Conservation (phyloP, 2,797 vertebrate species). For the Rhodeus uyekii region DNA sequence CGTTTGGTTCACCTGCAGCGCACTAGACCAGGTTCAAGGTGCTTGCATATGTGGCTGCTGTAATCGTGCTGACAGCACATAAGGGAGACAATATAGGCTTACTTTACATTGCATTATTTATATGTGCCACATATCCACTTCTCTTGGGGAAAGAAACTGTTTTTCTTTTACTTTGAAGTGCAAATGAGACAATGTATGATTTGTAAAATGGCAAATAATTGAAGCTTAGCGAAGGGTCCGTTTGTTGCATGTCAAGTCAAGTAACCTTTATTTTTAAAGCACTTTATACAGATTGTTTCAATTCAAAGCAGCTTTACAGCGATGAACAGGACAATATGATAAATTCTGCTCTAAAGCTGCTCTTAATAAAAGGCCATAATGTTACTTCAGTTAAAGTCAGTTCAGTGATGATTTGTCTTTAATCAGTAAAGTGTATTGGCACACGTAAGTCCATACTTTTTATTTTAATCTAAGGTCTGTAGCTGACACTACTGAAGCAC, state of each 20-base stretch:
- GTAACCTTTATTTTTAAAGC: neutral
- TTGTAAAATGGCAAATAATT: neutral
- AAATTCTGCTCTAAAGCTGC: too few relatives aligned
- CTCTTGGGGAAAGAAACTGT: constrained; percentile 4
- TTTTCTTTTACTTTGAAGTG: constrained; percentile 3
- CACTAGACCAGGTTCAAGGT: neutral
- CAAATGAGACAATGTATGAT: neutral
- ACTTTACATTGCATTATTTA: constrained; percentile 58
- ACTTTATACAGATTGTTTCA: neutral
- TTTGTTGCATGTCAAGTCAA: neutral
- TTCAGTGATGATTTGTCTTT: too few relatives aligned
- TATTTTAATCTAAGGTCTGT: too few relatives aligned
- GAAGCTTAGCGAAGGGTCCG: neutral
- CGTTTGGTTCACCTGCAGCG: neutral
- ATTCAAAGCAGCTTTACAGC: too few relatives aligned
- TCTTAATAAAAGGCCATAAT: too few relatives aligned
- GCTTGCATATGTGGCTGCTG: neutral
- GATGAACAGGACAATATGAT: too few relatives aligned
- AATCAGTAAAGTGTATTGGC: too few relatives aligned
- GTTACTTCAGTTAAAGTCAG: too few relatives aligned
- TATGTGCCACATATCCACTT: constrained; percentile 40
- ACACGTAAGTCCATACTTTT: too few relatives aligned
- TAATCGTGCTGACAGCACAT: constrained; percentile 45
- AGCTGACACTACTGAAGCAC: too few relatives aligned
- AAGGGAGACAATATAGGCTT: constrained; percentile 47